A percentile compares a stretch with the other conserved stretches of the same genome.
Conservation (phyloP, 2,888 invertebrate genomes). For the Megamerina dolium region DNA sequence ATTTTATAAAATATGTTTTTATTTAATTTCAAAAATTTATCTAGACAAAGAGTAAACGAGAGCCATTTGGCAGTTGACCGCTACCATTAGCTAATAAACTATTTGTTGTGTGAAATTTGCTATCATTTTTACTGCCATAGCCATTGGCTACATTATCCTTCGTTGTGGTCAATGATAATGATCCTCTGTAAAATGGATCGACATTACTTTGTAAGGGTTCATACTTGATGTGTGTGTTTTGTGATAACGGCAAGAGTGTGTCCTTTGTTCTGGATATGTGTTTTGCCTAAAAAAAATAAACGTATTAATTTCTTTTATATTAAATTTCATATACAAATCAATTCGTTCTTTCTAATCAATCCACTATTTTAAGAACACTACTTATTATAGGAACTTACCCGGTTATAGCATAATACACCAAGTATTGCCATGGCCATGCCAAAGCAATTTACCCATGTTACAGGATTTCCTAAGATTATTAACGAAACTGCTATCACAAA, state of each 20-base stretch:
- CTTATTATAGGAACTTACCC: constrained; percentile 51
- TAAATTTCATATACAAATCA: background rate
- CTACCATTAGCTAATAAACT: constrained; percentile 41
- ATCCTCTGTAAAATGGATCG: constrained; percentile 35
- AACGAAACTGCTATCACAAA: constrained; percentile 86
- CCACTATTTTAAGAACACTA: background rate
- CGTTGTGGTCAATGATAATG: constrained; percentile 26
- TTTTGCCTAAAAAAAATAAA: constrained; percentile 58
- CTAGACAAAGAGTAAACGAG: constrained; percentile 46
- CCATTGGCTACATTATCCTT: too few species aligned
- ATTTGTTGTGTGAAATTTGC: constrained; percentile 27
- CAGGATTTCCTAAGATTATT: constrained; percentile 83
- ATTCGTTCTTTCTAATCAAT: background rate
- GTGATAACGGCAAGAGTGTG: constrained; percentile 54
- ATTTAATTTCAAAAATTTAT: too few species aligned
- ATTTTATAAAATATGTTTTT: too few species aligned
- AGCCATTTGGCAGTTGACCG: constrained; percentile 36
- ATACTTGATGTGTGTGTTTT: constrained; percentile 47
- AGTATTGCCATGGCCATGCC: constrained; percentile 87
- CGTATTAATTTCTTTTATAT: too few species aligned
- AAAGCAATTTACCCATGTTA: constrained; percentile 75
- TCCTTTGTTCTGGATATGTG: constrained; percentile 59
- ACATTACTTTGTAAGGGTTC: constrained; percentile 32
- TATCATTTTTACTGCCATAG: too few species aligned
- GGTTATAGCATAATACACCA: constrained; percentile 88